Evolutionary conservation across 1,140 invertebrate species (phyloP).

Genomic region (Drosophila setifemur): DNA sequence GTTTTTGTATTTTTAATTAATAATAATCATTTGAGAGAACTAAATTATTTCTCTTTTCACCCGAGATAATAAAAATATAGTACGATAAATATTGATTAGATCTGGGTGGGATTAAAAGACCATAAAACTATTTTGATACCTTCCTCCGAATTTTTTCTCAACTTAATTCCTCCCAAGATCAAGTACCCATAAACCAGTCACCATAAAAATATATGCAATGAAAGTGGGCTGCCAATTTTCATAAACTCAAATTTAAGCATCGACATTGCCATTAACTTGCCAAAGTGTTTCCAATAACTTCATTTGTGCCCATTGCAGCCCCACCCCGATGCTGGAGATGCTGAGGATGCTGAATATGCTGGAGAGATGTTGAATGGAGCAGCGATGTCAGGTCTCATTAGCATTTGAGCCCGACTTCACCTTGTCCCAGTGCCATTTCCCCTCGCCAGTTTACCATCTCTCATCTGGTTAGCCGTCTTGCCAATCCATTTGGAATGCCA

Average conservation of each 20-base stretch:
- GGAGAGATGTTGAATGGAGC: slow-evolving; percentile 12
- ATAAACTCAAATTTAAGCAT: slow-evolving; percentile 18
- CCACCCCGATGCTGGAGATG: no score
- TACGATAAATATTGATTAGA: no score
- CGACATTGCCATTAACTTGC: no score
- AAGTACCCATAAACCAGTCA: slow-evolving; percentile 16
- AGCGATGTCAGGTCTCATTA: slow-evolving; percentile 32
- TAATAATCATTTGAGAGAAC: no score
- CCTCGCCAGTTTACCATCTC: neutral
- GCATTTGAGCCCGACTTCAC: slow-evolving; percentile 20
- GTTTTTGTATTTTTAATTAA: no score
- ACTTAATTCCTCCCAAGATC: neutral
- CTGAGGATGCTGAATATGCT: no score
- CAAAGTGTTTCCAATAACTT: slow-evolving; percentile 15
- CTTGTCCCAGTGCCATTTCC: slow-evolving; percentile 23
- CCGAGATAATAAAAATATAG: no score
- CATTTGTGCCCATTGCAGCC: neutral
- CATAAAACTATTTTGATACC: no score
- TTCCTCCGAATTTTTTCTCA: no score
- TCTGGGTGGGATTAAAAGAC: no score
- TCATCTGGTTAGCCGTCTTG: slow-evolving; percentile 14
- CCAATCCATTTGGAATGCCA: slow-evolving; percentile 54
- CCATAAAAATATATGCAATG: neutral
- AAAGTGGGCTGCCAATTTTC: slow-evolving; percentile 23
- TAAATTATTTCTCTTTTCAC: no score